Conservation (phyloP, 1,140 invertebrate species). For the Drosophila aff. region DNA sequence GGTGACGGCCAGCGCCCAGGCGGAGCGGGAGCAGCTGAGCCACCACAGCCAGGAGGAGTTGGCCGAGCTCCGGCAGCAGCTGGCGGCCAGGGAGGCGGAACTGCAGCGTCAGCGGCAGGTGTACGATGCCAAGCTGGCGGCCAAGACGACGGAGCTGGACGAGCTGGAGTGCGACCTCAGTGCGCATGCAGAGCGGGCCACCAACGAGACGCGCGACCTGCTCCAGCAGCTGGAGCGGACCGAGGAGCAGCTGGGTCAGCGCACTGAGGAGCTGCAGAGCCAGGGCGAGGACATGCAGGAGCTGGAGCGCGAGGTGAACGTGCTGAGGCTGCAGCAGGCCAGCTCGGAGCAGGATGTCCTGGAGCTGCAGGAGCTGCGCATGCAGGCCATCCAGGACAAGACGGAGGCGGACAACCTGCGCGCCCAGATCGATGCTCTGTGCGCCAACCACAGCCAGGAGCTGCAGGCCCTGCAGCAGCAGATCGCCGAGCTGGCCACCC, state of each 20-base stretch:
- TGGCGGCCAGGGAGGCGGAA: conserved; percentile 85
- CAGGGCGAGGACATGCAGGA: conserved; percentile 84
- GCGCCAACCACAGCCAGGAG: conserved; percentile 77
- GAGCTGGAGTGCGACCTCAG: conserved; percentile 88
- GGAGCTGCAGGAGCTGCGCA: conserved; percentile 79
- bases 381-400: conserved; percentile 82
- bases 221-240: conserved; percentile 86
- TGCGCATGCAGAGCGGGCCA: conserved; percentile 87
- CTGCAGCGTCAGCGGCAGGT: conserved; percentile 86
- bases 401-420: conserved; percentile 82
- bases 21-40: conserved; percentile 51
- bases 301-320: conserved; percentile 74
- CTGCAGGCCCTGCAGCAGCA: conserved; percentile 72
- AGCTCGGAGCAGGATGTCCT: conserved; percentile 76
- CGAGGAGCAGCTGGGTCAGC: conserved; percentile 86
- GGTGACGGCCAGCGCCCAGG: conserved; percentile 7
- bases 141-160: conserved; percentile 87
- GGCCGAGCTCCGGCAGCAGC: conserved; percentile 76
- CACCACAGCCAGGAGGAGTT: conserved; percentile 75
- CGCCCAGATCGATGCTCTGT: conserved; percentile 71
- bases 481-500: conserved; percentile 74
- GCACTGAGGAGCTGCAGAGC: conserved; percentile 85
- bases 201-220: conserved; percentile 85
- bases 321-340: conserved; percentile 80
- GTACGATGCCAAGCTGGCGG: conserved; percentile 86